Evolutionary conservation across 2,888 invertebrate genomes (phyloP), one percentile per base, ranked within the genome.

Genomic region (Andrena dorsata): DNA sequence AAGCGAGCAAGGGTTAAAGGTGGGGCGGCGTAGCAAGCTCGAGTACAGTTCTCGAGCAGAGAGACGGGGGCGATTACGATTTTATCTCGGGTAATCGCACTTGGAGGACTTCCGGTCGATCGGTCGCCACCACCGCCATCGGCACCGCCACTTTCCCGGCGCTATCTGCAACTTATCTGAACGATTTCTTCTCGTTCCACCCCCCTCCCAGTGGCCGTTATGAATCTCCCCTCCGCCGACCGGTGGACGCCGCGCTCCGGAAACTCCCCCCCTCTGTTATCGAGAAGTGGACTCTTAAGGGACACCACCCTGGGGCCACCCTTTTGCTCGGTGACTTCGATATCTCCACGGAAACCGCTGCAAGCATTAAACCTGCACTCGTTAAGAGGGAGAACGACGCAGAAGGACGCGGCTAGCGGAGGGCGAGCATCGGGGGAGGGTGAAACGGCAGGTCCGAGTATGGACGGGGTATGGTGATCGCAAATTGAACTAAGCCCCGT

Each of bases 401-500:
- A 63, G 71, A 69, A 76, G 41, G 66, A 56, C 49, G 49, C 53
- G 74, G 35, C 60, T 7, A 56, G 47, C 28, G 20, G 8, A 26
- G 61, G 20, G 6, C 7, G 6, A 26, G n/a, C 20, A 23, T 20
- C 5, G n/a, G 60, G 56, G 8, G 28, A 23, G 8, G 13, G 8
- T 4, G 58, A 16, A 7, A 35, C 56, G 32, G 53, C 16, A n/a
- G 51, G 32, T 23, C n/a, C 26, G 23, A 56, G 41, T 16, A n/a
- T n/a, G 66, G 47, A n/a, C 13, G 49, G 53, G 72, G 47, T 49
- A 49, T 32, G 63, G 23, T n/a, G 74, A 71, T 89, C 85, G 85
- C 85, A 90, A 90, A 90, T 90, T 90, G 89, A 87, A 90, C 86
- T 78, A 88, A 85, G 84, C 87, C 90, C 90, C 86, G 81, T 76